Base-by-base conservation (phyloP, 2,888 invertebrate species). In the Melanargia galathea region DNA sequence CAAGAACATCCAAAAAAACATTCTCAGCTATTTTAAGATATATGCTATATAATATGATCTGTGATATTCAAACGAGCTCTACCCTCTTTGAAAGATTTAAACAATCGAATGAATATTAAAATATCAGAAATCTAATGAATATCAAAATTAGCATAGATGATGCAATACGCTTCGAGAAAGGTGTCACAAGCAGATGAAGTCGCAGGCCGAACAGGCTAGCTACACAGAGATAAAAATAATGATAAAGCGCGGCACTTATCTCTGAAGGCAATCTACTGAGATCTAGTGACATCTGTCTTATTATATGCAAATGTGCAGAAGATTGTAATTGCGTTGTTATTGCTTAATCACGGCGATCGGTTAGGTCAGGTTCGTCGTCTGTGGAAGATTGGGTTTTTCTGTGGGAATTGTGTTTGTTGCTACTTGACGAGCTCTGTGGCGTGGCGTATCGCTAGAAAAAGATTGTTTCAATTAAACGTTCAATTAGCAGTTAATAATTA, bases 281-380 rank as follows among this genome's bases (percentile, higher is more conserved):
- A n/a, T 38, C 49, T 61, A 76, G 74, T 75, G 77, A 79, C 78
- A 80, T 71, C 66, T 73, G 70, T 73, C 70, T 77, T 75, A 82
- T 83, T 83, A 81, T 79, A 83, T 84, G 83, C 82, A 80, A 82
- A 84, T 83, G 70, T 48, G 66, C 66, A 69, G 22, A 38, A 56
- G 45, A 57, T 33, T 64, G 60, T 66, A 67, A 74, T 71, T 75
- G 74, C 76, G 67, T 64, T 69, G 74, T 79, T 77, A 79, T 75
- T 70, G 63, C 77, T 73, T 74, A 69, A 70, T 69, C 54, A 67
- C 67, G 51, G 40, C 35, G 49, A 64, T 61, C 61, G 61, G 66
- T 51, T 63, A 61, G 66, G 66, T 66, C 66, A 66, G 58, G 58
- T 57, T 46, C 46, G 46, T 45, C 30, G 40, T 43, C 55, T 43